Base-by-base conservation (phyloP, 2,113 vertebrate genomes). In the Spheniscus mendiculus region DNA sequence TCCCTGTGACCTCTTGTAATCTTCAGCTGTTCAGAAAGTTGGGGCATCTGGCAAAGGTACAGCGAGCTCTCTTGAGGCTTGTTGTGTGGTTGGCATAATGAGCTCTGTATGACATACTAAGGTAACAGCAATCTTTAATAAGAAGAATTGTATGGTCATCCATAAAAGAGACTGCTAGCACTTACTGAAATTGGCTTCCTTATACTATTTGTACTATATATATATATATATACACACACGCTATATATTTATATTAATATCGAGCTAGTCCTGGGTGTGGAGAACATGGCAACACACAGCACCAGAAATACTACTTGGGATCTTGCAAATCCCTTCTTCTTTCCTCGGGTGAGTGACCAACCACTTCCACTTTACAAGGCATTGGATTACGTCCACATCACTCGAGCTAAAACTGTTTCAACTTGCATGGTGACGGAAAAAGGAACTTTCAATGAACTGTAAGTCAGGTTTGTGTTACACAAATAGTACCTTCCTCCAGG, bases 311-410 rank as follows among this genome's bases (percentile, higher is more conserved):
- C 25, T 30, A 11, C 50, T 9, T 49, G 59, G 58, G 36, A 32
- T 38, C 58, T 73, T 73, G 30, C 36, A 66, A 55, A 85, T 38
- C 26, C 38, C 21, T 63, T 36, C 58, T 72, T 27, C 26, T 58
- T 72, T 20, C n/a, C 59, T 82, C 2, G 1, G 11, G 25, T 52
- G 6, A 77, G 44, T 12, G 40, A 84, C 55, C 45, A 65, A 12
- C 12, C 30, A 11, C 61, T 66, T 11, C 29, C 34, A 22, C 40
- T 85, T 70, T 20, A 66, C 22, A 19, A 55, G 70, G 61, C 23
- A 2, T n/a, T 87, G 69, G 69, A 44, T 52, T n/a, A 19, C 0
- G 0, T 34, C 63, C 30, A 10, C 0, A 0, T 38, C 0, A 0
- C 66, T 36, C 45, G 61, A 91, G 56, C 40, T 70, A 10, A 71